Evolutionary conservation across 2,113 vertebrate genomes (phyloP), one percentile per base, ranked within the genome.

Genomic region (Tor tambroides): DNA sequence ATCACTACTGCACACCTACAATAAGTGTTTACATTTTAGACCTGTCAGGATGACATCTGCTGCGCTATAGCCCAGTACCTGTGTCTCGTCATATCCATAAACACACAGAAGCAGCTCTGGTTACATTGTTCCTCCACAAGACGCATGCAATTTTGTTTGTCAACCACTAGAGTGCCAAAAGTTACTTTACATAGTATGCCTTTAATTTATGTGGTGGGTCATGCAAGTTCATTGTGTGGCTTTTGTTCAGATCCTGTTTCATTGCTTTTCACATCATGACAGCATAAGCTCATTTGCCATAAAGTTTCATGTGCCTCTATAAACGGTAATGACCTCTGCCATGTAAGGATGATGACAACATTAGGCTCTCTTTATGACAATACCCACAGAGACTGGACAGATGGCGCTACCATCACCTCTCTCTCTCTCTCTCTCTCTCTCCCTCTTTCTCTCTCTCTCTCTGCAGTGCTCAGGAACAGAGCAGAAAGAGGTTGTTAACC

Each of bases 261-360:
- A 83, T 46, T 83, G 17, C 38, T 83, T 19, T 49, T 30, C 51
- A 80, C 69, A 77, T 77, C 59, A 65, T 81, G 32, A 83, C 59
- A 69, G 46, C 77, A 76, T 59, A n/a, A 81, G 76, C 76, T 89
- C 49, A 85, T 74, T 38, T 71, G 41, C 56, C 65, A 85, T 87
- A 72, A 85, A 87, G 80, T 77, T 87, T 87, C 30, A 87, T 46
- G 38, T 49, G 23, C 46, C 69, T 82, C 56, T 61, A 85, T 89
- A 87, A 87, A 84, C 59, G 71, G 32, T 49, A 74, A 87, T 85
- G 86, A 87, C 86, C 88, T 85, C 79, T 76, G 78, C 77, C 71
- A 26, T 85, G 88, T 83, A 71, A 87, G 35, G 78, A 78, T 87
- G 81, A 89, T 83, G 86, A 89, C 61, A 54, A 56, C 86, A 79